A percentile compares a stretch with the other conserved stretches of the same genome.
Conservation (phyloP, 2,888 invertebrate genomes). For the Lasius platythorax region DNA sequence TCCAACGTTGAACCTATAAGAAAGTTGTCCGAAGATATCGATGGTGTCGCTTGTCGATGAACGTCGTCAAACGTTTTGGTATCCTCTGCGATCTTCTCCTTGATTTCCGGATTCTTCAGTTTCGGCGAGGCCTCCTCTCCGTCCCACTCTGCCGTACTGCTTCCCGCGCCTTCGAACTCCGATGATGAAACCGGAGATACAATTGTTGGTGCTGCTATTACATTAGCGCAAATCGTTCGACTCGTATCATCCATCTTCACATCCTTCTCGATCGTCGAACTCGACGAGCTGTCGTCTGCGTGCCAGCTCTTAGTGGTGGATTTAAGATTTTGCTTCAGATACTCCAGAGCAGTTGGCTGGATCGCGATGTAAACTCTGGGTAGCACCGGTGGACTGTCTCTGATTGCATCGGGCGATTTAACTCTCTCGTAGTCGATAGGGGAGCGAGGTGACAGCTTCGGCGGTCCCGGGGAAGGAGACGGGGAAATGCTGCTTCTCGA, state of each 20-base stretch:
- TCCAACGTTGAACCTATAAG: not conserved
- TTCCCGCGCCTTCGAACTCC: constrained; percentile 5
- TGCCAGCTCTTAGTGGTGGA: constrained; percentile 21
- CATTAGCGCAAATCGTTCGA: not conserved
- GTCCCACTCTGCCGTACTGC: not conserved
- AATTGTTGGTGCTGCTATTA: not conserved
- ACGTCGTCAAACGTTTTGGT: constrained; percentile 23
- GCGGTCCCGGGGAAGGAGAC: constrained; percentile 74
- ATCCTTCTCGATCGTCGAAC: constrained; percentile 5
- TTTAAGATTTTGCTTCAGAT: constrained; percentile 8
- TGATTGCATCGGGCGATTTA: constrained; percentile 59
- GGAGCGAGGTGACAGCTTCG: constrained; percentile 76
- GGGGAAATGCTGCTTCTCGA: constrained; percentile 13
- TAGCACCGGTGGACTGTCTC: constrained; percentile 78
- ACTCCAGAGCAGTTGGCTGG: constrained; percentile 48
- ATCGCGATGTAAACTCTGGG: constrained; percentile 70
- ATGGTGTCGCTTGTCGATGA: not conserved
- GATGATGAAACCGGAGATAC: constrained; percentile 22
- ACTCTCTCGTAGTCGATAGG: constrained; percentile 59
- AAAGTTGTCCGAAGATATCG: constrained; percentile 2
- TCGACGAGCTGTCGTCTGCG: not conserved
- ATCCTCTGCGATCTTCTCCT: constrained; percentile 11
- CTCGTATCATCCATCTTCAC: constrained; percentile 16
- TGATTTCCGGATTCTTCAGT: constrained; percentile 15
- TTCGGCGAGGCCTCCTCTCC: not conserved